Conservation (phyloP, 2,888 invertebrate species). For the Heliconius aoede region DNA sequence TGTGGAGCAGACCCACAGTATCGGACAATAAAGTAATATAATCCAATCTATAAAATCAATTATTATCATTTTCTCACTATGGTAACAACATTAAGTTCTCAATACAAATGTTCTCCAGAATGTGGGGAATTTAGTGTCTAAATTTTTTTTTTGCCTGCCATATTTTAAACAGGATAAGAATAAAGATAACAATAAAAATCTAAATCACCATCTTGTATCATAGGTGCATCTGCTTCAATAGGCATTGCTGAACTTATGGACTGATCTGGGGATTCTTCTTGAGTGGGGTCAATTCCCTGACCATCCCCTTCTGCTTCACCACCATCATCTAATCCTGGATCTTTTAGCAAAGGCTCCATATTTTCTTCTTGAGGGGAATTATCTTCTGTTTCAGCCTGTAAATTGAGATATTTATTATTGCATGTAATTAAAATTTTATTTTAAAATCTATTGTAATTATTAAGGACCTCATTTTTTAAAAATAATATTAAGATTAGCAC, state of each 20-base stretch:
- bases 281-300: constrained; percentile 63
- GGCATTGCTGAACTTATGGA: constrained; percentile 80
- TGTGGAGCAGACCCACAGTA: too few species aligned
- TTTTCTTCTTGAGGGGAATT: constrained; percentile 74
- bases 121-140: not conserved
- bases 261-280: constrained; percentile 80
- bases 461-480: too few species aligned
- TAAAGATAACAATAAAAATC: too few species aligned
- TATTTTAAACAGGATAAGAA: not conserved
- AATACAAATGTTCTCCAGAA: not conserved
- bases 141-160: not conserved
- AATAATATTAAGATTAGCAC: too few species aligned
- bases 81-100: not conserved
- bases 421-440: not conserved
- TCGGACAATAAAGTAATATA: too few species aligned
- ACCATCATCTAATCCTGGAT: constrained; percentile 67
- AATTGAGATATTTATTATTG: constrained; percentile 10
- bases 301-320: constrained; percentile 64
- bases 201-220: constrained; percentile 72
- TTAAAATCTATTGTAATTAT: too few species aligned
- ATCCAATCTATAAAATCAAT: not conserved
- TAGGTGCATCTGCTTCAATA: constrained; percentile 71
- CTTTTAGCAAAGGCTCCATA: constrained; percentile 70
- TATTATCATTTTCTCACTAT: not conserved
- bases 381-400: constrained; percentile 67